Evolutionary conservation across 2,113 vertebrate genomes (phyloP).

Genomic region (Triplophysa siluroides): DNA sequence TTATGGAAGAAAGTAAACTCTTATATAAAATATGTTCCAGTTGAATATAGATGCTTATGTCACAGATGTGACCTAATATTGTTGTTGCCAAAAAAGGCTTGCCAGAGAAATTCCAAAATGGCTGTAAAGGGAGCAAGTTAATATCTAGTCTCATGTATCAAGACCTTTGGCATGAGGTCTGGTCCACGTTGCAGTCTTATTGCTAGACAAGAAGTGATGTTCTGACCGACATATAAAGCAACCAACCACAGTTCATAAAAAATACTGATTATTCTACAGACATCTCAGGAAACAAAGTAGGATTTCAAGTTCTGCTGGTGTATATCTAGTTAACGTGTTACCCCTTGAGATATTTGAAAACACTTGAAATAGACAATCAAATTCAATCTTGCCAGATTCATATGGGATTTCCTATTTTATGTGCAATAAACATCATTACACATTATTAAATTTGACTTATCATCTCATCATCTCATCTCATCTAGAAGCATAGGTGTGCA

Average conservation of each 20-base stretch:
- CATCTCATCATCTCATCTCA: background rate
- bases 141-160: conserved; percentile 1
- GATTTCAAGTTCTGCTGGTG: too few species aligned
- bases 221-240: background rate
- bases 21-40: background rate
- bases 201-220: background rate
- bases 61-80: conserved; percentile 20
- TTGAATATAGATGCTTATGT: conserved; percentile 36
- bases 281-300: too few species aligned
- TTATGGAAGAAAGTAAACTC: background rate
- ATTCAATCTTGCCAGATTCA: too few species aligned
- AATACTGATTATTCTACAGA: too few species aligned
- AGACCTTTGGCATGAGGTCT: background rate
- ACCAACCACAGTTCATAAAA: background rate
- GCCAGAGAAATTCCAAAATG: conserved; percentile 34
- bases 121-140: conserved; percentile 12
- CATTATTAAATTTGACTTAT: background rate
- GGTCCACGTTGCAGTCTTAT: background rate
- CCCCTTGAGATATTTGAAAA: too few species aligned
- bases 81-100: conserved; percentile 23
- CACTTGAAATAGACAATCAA: too few species aligned
- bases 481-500: conserved; percentile 48
- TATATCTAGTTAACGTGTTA: too few species aligned
- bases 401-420: too few species aligned
- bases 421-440: background rate